Conservation (phyloP, 1,140 invertebrate genomes). For the Laupala kohalensis region DNA sequence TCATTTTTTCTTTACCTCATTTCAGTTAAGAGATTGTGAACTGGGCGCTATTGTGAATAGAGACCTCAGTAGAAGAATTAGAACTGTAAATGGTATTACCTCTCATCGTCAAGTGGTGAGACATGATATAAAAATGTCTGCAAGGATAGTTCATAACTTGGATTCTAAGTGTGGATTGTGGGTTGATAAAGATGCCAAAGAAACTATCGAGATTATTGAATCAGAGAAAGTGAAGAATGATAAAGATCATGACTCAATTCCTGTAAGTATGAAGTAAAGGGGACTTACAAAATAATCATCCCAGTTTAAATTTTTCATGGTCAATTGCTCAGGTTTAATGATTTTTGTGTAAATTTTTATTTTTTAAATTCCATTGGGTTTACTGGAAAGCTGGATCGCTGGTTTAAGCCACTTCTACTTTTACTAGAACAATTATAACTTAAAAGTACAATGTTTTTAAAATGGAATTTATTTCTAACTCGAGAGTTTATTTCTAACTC, state of each 20-base stretch:
- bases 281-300: too few species aligned
- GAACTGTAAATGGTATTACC: slow-evolving; percentile 84
- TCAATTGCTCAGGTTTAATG: too few species aligned
- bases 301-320: too few species aligned
- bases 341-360: too few species aligned
- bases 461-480: too few species aligned
- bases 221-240: not conserved
- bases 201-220: slow-evolving; percentile 13
- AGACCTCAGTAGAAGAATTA: slow-evolving; percentile 81
- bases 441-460: too few species aligned
- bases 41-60: slow-evolving; percentile 88
- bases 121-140: slow-evolving; percentile 84
- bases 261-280: too few species aligned
- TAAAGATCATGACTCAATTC: not conserved
- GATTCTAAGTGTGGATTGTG: slow-evolving; percentile 76
- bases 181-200: slow-evolving; percentile 39
- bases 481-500: too few species aligned
- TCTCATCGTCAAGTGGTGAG: slow-evolving; percentile 81
- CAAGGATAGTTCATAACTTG: slow-evolving; percentile 88
- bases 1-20: slow-evolving; percentile 7
- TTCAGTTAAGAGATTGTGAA: slow-evolving; percentile 77
- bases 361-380: too few species aligned
- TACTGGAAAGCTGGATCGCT: too few species aligned
- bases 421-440: too few species aligned
- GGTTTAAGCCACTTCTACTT: too few species aligned